A percentile compares a stretch with the other conserved stretches of the same genome.
These are phyloP conservation scores for Protodeltote pygarga DNA, from an alignment of 2,888 invertebrate genomes.

Conservation along the genomic window DNA sequence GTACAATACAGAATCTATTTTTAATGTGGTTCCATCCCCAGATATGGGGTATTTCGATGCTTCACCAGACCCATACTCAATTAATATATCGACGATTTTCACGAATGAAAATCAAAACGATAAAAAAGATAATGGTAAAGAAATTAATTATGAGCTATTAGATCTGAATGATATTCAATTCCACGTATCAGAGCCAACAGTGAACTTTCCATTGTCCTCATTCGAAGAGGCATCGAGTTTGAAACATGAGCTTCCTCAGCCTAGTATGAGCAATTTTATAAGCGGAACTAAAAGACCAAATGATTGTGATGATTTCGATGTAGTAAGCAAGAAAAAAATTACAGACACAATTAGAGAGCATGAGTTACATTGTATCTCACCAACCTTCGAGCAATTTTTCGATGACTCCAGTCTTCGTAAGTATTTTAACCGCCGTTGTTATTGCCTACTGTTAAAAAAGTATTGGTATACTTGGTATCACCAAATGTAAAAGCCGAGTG, in stretches of 20 bases:
- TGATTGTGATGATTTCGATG: conserved; percentile 40
- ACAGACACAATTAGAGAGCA: conserved; percentile 16
- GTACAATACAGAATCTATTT: conserved; percentile 1
- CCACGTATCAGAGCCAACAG: neutral
- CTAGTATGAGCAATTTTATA: conserved; percentile 6
- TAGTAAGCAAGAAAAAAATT: conserved; percentile 50
- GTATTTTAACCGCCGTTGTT: conserved; percentile 18
- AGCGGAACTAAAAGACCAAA: conserved; percentile 52
- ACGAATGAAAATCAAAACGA: conserved; percentile 1
- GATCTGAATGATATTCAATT: neutral
- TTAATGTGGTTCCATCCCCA: neutral
- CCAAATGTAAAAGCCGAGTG: too few species aligned
- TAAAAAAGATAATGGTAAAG: neutral
- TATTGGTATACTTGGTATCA: too few species aligned
- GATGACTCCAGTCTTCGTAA: conserved; percentile 59
- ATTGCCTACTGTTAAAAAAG: too few species aligned
- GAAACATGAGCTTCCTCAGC: conserved; percentile 10
- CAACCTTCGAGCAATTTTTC: conserved; percentile 52
- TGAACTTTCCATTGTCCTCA: neutral
- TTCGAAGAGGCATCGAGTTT: conserved; percentile 1
- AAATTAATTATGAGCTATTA: neutral
- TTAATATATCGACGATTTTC: conserved; percentile 7
- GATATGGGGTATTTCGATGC: conserved; percentile 20
- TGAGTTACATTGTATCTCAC: conserved; percentile 18
- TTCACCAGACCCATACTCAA: conserved; percentile 10